phyloP scores from a whole-genome alignment of 1,140 invertebrate species.

The Conus betulinus region DNA sequence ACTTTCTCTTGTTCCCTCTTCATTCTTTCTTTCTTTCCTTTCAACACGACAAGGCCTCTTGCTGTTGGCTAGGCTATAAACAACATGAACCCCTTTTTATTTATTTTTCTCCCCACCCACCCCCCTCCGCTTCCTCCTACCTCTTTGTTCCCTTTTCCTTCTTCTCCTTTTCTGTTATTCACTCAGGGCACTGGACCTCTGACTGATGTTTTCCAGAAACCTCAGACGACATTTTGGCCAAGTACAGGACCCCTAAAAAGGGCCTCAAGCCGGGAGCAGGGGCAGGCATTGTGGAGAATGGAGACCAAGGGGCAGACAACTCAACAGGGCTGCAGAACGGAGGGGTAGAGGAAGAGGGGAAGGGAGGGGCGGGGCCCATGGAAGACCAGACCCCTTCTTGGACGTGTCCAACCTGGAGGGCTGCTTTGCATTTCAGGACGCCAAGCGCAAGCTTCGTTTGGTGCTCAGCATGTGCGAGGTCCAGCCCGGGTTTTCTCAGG shows the following conservation, averaged over 20 bases:
- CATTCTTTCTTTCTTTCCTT: no score
- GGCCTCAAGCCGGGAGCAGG: not conserved
- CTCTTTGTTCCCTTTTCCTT: no score
- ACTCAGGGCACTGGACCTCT: no score
- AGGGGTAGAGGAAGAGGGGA: slow-evolving; percentile 42
- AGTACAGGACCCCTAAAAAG: slow-evolving; percentile 83
- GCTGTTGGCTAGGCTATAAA: no score
- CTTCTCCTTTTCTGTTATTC: no score
- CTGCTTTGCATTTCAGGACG: slow-evolving; percentile 85
- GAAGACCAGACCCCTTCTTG: slow-evolving; percentile 79
- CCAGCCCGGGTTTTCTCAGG: slow-evolving; percentile 67
- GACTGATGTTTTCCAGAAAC: slow-evolving; percentile 78
- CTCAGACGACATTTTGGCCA: slow-evolving; percentile 95
- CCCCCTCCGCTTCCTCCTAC: no score
- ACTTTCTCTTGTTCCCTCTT: no score
- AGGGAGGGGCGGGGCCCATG: slow-evolving; percentile 50
- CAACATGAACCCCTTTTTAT: no score
- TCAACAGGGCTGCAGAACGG: not conserved
- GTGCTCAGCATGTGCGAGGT: slow-evolving; percentile 86
- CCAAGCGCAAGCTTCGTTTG: slow-evolving; percentile 93
- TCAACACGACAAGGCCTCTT: no score
- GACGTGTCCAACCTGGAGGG: slow-evolving; percentile 82
- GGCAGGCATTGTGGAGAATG: not conserved
- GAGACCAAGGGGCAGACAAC: not conserved
- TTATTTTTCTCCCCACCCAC: no score